Base-by-base conservation (phyloP, 2,113 vertebrate genomes). In the Catharus fuscescens region DNA sequence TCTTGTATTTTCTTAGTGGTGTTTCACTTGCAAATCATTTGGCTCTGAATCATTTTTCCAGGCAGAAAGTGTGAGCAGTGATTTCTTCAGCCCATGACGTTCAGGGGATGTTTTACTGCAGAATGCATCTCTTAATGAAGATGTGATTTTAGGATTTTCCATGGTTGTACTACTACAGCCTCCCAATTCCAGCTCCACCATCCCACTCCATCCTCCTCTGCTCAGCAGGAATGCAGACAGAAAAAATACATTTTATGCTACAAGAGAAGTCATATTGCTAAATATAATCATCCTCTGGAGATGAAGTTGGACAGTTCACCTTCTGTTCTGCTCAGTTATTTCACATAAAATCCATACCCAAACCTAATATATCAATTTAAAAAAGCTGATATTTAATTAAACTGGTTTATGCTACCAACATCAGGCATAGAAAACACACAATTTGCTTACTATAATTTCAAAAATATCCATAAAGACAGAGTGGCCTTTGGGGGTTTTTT, bases 401-500 rank as follows among this genome's bases (percentile, higher is more conserved):
- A 28, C 48, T 25, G 26, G 10, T 31, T 12, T 44, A 73, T 6
- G 12, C 60, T 59, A 88, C 31, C 48, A 78, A 86, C 18, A 82
- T 32, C 26, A 57, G 28, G 74, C 61, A 85, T 1, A 69, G 44
- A 45, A 61, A 92, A 74, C 69, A 89, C 42, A 17, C 5, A 5
- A 60, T 53, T 73, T 92, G 93, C 98, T 98, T 98, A 99, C 99
- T 94, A 96, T 97, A 71, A 99, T 97, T 97, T 98, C 98, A 98
- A 99, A 99, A 95, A 99, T 96, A 94, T 99, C 99, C 99, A 99
- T 99, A 96, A 99, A 99, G 92, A 99, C 99, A 45, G 99, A 99
- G 95, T 99, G 99, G 82, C 99, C 99, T 97, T 99, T 99, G 28
- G 99, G 99, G 14, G 99, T 99, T 97, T 99, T 99, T 96, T 99